Percentiles rank a stretch among this genome's conserved stretches.
phyloP scores from a whole-genome alignment of 2,888 invertebrate species.

The Aporophyla nigra region DNA sequence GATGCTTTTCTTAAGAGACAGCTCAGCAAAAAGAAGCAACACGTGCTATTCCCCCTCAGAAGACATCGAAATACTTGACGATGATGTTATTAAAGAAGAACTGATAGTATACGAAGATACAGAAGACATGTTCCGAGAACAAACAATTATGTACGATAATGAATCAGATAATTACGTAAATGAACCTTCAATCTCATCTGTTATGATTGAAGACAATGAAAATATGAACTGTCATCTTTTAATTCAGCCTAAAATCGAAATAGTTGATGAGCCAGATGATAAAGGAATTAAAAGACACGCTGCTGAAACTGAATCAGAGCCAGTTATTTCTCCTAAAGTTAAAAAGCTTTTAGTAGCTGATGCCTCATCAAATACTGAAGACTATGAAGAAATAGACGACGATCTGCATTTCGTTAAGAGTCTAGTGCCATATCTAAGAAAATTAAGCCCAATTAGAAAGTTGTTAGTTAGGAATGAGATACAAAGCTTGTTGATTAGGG shows the following conservation, averaged over 20 bases:
- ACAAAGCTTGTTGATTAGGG: conserved; percentile 67
- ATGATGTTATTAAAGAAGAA: conserved; percentile 55
- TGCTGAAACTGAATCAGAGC: not conserved
- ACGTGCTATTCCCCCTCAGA: conserved; percentile 24
- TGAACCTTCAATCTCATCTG: not conserved
- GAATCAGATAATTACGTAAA: conserved; percentile 35
- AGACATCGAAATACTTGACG: conserved; percentile 29
- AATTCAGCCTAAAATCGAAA: conserved; percentile 40
- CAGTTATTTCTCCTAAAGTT: conserved; percentile 16
- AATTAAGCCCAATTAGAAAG: conserved; percentile 68
- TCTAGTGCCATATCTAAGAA: conserved; percentile 68
- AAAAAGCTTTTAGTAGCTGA: conserved; percentile 23
- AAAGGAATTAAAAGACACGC: conserved; percentile 36
- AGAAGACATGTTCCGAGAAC: conserved; percentile 17
- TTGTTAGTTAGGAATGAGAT: conserved; percentile 71
- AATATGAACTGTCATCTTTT: not conserved
- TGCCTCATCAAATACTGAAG: conserved; percentile 34
- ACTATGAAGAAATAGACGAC: conserved; percentile 53
- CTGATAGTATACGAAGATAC: conserved; percentile 45
- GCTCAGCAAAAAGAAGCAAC: conserved; percentile 18
- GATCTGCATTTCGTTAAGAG: conserved; percentile 70
- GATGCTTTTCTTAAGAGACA: conserved; percentile 63
- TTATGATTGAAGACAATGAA: not conserved
- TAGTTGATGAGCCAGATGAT: not conserved
- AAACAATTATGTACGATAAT: conserved; percentile 7